A percentile compares a stretch with the other conserved stretches of the same genome.
Evolutionary conservation across 2,888 invertebrate genomes (phyloP).

Genomic region (Chalcis sispes): DNA sequence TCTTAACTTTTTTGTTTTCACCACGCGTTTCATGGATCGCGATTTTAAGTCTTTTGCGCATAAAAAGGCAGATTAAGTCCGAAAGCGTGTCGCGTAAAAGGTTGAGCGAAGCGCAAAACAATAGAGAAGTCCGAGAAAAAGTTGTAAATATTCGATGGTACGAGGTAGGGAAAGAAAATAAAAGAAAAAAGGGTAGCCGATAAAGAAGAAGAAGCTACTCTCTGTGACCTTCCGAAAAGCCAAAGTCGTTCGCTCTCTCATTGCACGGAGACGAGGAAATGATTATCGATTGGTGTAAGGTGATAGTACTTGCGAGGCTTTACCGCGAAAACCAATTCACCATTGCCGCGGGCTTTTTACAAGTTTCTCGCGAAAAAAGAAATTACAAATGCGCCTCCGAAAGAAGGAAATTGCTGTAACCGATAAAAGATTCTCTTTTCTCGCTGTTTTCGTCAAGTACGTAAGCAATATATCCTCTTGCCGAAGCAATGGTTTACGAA

Average conservation of each 20-base stretch:
- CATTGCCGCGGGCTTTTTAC: slow-evolving; percentile 61
- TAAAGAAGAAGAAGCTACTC: neutral
- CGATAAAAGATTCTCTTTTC: too few relatives aligned
- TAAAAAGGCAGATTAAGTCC: too few relatives aligned
- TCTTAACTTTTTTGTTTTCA: too few relatives aligned
- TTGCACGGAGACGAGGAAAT: slow-evolving; percentile 48
- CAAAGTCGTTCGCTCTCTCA: neutral
- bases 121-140: slow-evolving; percentile 14
- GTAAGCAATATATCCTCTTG: too few relatives aligned
- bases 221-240: neutral
- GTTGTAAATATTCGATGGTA: slow-evolving; percentile 10
- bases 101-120: too few relatives aligned
- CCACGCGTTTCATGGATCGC: too few relatives aligned
- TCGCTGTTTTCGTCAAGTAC: too few relatives aligned
- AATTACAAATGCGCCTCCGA: slow-evolving; percentile 56
- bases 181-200: neutral
- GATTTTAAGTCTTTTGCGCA: too few relatives aligned
- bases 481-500: slow-evolving; percentile 32
- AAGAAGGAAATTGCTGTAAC: too few relatives aligned
- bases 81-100: too few relatives aligned
- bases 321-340: slow-evolving; percentile 68
- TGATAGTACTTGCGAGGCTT: slow-evolving; percentile 60
- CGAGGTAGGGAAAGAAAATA: neutral
- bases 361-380: slow-evolving; percentile 61
- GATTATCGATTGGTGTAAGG: slow-evolving; percentile 60